Conservation (phyloP, 2,113 vertebrate genomes). For the Pogona vitticeps region DNA sequence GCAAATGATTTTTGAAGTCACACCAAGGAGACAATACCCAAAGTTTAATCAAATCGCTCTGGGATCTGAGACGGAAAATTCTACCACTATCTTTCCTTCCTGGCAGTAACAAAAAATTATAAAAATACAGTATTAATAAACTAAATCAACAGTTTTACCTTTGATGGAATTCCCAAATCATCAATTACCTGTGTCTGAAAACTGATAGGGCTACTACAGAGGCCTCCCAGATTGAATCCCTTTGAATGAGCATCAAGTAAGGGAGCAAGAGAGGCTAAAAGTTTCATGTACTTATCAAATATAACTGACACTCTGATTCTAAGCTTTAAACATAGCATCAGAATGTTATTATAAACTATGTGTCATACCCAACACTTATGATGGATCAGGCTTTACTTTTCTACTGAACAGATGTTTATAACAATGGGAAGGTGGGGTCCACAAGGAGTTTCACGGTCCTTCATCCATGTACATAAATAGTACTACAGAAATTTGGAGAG, state of each 20-base stretch:
- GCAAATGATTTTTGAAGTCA: not conserved
- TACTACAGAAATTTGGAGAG: not conserved
- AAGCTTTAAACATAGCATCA: not conserved
- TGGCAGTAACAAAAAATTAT: not conserved
- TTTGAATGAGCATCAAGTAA: not conserved
- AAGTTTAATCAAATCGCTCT: not conserved
- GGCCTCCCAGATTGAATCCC: not conserved
- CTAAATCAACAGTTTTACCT: not conserved
- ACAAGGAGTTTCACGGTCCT: too few relatives aligned
- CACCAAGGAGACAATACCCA: too few relatives aligned
- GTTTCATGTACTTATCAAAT: not conserved
- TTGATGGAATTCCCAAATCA: not conserved
- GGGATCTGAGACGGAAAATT: not conserved
- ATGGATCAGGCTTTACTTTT: not conserved
- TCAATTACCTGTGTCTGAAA: not conserved
- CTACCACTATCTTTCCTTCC: not conserved
- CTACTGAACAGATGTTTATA: too few relatives aligned
- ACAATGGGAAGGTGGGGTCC: too few relatives aligned
- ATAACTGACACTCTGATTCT: not conserved
- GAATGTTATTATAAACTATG: not conserved
- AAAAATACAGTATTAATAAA: not conserved
- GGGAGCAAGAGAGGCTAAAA: not conserved
- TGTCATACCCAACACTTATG: not conserved
- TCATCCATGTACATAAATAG: not conserved
- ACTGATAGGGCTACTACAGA: not conserved